phyloP scores from a whole-genome alignment of 2,888 invertebrate species.

The Amphipoea oculea region DNA sequence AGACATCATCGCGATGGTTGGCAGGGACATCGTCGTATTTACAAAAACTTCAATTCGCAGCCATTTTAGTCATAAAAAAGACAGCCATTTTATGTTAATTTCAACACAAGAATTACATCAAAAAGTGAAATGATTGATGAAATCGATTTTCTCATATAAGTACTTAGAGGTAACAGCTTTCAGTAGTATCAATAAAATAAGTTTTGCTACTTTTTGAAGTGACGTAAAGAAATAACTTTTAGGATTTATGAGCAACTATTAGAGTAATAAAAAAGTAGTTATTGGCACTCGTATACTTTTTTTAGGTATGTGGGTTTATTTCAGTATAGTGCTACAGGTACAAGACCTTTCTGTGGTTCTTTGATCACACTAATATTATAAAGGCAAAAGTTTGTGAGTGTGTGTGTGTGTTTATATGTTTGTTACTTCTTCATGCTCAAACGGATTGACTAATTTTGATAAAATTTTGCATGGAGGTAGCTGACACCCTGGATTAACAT shows the following conservation, averaged over 20 bases:
- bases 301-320: not conserved
- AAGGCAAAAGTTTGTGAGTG: too few relatives aligned
- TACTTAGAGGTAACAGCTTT: conserved; percentile 47
- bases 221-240: conserved; percentile 44
- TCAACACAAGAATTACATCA: not conserved
- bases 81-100: not conserved
- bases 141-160: conserved; percentile 13
- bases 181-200: conserved; percentile 51
- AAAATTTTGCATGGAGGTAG: too few relatives aligned
- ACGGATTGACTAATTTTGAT: too few relatives aligned
- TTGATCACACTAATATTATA: too few relatives aligned
- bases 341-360: too few relatives aligned
- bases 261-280: not conserved
- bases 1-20: not conserved
- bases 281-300: not conserved
- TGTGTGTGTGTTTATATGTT: too few relatives aligned
- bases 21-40: not conserved
- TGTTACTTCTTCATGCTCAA: too few relatives aligned
- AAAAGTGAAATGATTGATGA: conserved; percentile 19
- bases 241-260: conserved; percentile 45
- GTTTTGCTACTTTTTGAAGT: conserved; percentile 24
- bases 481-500: too few relatives aligned
- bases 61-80: not conserved
- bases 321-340: too few relatives aligned
- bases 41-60: not conserved